phyloP scores from a whole-genome alignment of 2,888 invertebrate genomes.

The Lissocephala sabroskyi region DNA sequence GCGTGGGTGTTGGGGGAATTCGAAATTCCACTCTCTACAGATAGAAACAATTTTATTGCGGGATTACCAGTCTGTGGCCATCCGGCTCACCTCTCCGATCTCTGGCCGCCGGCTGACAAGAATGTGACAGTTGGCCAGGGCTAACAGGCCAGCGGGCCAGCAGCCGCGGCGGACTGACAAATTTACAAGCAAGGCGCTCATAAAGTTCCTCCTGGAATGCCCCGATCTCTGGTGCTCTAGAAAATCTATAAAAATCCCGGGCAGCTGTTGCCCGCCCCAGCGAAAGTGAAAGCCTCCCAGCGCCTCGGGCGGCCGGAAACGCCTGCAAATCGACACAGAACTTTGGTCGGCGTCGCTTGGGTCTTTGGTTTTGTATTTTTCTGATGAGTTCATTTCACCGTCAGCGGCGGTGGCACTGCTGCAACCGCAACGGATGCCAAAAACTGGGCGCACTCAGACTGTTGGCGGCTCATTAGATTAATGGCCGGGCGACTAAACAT shows the following conservation, averaged over 20 bases:
- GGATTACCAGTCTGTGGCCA: neutral
- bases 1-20: neutral
- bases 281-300: neutral
- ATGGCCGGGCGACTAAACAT: neutral
- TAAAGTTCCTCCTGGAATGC: constrained; percentile 25
- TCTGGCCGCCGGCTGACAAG: neutral
- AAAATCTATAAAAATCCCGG: constrained; percentile 36
- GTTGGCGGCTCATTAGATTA: constrained; percentile 13
- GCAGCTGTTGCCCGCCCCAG: neutral
- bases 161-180: neutral
- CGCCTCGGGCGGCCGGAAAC: constrained; percentile 6
- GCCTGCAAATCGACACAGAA: neutral
- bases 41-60: neutral
- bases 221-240: constrained; percentile 26
- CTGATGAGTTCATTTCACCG: constrained; percentile 5
- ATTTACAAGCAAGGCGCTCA: constrained; percentile 19
- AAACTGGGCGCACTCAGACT: no score
- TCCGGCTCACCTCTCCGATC: neutral
- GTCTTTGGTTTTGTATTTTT: neutral
- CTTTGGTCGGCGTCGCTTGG: neutral
- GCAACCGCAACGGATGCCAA: neutral
- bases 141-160: neutral
- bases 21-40: neutral
- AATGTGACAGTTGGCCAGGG: constrained; percentile 2
- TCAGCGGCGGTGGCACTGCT: neutral